These are phyloP conservation scores for Apostichopus parvimensis DNA, from an alignment of 35 echinoderm and acorn worm species.

Conservation along the genomic window DNA sequence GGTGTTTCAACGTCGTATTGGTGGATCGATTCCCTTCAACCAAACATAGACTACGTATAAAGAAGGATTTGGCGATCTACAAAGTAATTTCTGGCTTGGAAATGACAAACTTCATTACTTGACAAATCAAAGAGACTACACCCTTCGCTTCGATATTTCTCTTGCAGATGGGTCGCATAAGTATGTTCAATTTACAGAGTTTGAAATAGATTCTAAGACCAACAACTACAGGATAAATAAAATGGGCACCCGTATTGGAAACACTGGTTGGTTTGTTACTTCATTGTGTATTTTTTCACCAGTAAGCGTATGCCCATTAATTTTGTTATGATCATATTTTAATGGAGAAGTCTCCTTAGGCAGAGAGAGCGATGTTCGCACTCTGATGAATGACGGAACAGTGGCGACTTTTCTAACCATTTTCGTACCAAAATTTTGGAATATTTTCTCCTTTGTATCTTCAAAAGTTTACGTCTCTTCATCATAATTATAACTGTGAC, in stretches of 20 bases:
- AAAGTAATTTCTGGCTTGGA: not conserved
- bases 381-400: too few relatives aligned
- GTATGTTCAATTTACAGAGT: not conserved
- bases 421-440: too few relatives aligned
- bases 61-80: not conserved
- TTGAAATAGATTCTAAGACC: not conserved
- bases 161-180: not conserved
- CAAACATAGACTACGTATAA: not conserved
- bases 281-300: too few relatives aligned
- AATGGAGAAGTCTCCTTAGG: too few relatives aligned
- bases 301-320: too few relatives aligned
- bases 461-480: too few relatives aligned
- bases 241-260: not conserved
- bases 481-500: too few relatives aligned
- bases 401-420: too few relatives aligned
- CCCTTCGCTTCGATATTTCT: not conserved
- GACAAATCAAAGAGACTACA: not conserved
- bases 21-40: not conserved
- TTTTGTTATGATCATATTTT: too few relatives aligned
- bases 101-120: not conserved
- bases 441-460: too few relatives aligned
- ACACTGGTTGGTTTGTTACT: not conserved
- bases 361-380: too few relatives aligned
- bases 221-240: not conserved
- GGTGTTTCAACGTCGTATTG: not conserved